Base-by-base conservation (phyloP, 2,113 vertebrate species). In the Trochalopteron elliotii region DNA sequence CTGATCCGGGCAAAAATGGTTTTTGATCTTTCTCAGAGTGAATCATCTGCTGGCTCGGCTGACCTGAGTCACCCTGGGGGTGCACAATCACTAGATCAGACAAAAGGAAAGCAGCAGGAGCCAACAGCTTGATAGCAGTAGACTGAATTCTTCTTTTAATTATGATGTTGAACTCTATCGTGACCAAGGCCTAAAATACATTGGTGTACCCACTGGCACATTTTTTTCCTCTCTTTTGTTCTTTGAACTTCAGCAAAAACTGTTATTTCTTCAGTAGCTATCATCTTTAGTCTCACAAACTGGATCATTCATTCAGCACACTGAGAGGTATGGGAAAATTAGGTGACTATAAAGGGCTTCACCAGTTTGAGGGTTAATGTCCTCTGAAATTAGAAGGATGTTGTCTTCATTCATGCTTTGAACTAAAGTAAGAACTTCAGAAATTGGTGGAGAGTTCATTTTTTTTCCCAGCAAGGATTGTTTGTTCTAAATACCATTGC, bases 71-170 rank as follows among this genome's bases (percentile, higher is more conserved):
- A 89, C 56, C 35, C 71, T 0, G 1, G 72, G 85, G 65, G 78
- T 90, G 63, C 63, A 57, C 67, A 50, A 25, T 81, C 72, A 42
- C 86, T 95, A 80, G 67, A 70, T 83, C 75, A 83, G 82, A 86
- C 63, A 72, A 86, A 89, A 81, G 56, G 64, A 79, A 81, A 95
- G 68, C 88, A 93, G 45, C 75, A 89, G 71, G 45, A 89, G 37
- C 17, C 22, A 49, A 42, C 12, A 87, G 64, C 25, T 35, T 5
- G 3, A n/a, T 57, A 78, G 83, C 67, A 88, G 86, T 70, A 70
- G 71, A 23, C 63, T 89, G 55, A 30, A 74, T 86, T 92, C 59
- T 65, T 76, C 72, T 93, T 87, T 55, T 80, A 74, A 16, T 79
- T 83, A n/a, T 33, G 27, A 57, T 42, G 35, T 83, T 77, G 79